Conservation (phyloP, 23 tunicate species). For the Botrylloides violaceus region DNA sequence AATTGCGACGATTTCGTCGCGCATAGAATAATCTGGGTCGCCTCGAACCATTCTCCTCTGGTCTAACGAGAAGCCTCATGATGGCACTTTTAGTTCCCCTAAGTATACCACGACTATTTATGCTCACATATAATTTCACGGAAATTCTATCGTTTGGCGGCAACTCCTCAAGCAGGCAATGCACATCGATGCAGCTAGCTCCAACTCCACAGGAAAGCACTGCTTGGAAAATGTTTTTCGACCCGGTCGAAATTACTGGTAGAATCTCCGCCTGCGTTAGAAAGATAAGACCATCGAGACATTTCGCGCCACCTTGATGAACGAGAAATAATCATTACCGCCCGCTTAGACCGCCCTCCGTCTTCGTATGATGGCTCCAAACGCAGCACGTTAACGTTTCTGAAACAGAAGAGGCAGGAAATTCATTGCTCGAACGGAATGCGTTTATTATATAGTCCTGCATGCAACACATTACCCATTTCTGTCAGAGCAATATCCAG, state of each 20-base stretch:
- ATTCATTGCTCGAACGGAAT: neutral
- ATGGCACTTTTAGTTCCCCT: too few species aligned
- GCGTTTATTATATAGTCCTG: too few species aligned
- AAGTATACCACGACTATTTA: too few species aligned
- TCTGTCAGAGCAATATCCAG: slow-evolving; percentile 32
- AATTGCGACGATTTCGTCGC: too few species aligned
- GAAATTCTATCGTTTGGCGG: neutral
- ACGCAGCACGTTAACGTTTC: neutral
- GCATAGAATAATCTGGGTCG: too few species aligned
- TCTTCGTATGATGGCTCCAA: neutral
- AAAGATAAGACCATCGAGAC: neutral
- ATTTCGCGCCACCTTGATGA: neutral
- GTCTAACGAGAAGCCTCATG: too few species aligned
- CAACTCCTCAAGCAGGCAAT: neutral
- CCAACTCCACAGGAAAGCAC: neutral
- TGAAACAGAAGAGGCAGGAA: neutral
- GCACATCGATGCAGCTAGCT: neutral
- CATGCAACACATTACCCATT: neutral
- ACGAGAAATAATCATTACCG: neutral
- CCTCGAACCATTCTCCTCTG: too few species aligned
- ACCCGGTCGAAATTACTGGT: neutral
- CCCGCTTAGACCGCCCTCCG: neutral
- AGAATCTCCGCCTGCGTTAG: neutral
- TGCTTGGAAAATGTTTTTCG: neutral
- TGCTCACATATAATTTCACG: neutral